Conservation (phyloP, 2,113 vertebrate species). For the Microcebus murinus region DNA sequence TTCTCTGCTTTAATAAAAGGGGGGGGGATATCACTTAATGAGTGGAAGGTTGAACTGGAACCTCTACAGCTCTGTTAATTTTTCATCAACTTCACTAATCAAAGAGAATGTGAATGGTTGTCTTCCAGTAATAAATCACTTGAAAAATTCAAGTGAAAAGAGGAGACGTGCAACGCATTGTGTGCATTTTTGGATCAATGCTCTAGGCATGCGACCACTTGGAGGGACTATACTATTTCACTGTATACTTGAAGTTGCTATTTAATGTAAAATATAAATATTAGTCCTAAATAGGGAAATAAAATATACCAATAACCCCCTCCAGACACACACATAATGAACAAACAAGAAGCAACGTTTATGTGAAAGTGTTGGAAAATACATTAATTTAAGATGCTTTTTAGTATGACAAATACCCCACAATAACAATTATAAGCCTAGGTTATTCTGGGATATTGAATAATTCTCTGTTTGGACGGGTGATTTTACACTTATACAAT, state of each 20-base stretch:
- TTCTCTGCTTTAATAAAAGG: background rate
- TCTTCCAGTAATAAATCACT: background rate
- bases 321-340: background rate
- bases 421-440: background rate
- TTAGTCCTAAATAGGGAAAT: background rate
- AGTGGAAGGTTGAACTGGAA: background rate
- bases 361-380: background rate
- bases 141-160: background rate
- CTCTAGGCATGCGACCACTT: background rate
- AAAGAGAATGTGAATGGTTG: background rate
- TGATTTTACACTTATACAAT: background rate
- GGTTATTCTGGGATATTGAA: background rate
- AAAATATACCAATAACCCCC: background rate
- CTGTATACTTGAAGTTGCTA: background rate
- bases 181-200: background rate
- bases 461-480: background rate
- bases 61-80: conserved; percentile 17
- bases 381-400: background rate
- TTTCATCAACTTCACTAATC: background rate
- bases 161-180: background rate
- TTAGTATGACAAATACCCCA: background rate
- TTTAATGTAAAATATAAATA: background rate
- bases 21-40: background rate
- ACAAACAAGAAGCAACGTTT: background rate
- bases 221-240: background rate